Base-by-base conservation (phyloP, 2,888 invertebrate species). In the Drosophila emarginata region DNA sequence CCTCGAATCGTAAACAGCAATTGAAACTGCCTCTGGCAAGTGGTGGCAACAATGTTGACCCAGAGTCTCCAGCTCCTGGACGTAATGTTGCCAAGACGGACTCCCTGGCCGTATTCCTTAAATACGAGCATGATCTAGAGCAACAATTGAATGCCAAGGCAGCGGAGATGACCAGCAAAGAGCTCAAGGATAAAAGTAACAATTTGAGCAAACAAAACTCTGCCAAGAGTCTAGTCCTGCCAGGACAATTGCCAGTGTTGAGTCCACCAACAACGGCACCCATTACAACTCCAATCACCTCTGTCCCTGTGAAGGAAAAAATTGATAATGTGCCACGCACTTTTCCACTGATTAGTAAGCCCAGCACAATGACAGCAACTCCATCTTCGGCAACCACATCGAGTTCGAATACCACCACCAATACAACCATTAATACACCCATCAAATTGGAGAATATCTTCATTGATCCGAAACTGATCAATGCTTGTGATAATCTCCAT, bases 401-500 rank as follows among this genome's bases (percentile, higher is more conserved):
- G 32, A 12, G 53, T 14, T 36, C 11, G 0, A 32, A 32, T 32
- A 15, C 28, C 39, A 15, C 9, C 9, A 15, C 40, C 40, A 45
- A 15, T 6, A 39, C 62, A 1, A 51, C 53, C 1, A 39, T 56
- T 1, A 45, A 51, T 1, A 74, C 72, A 4, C 76, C 86, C 45
- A 72, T 90, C 12, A 89, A 85, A 58, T 76, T 90, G 37, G 83
- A 87, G 63, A 76, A 79, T 56, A 84, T 85, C 9, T 87, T 78
- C 91, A 91, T 94, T 91, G 92, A 94, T 77, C 93, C 94, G 9
- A 94, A 93, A 79, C 92, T 95, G 66, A 95, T 95, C 66, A 95
- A 95, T 90, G 94, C 94, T 91, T 94, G 94, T 89, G 95, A 95
- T 90, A 95, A 95, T 91, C 92, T 95, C 58, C 93, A 94, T 15